Base-by-base conservation (phyloP, 2,888 invertebrate genomes). In the Thymelicus acteon region DNA sequence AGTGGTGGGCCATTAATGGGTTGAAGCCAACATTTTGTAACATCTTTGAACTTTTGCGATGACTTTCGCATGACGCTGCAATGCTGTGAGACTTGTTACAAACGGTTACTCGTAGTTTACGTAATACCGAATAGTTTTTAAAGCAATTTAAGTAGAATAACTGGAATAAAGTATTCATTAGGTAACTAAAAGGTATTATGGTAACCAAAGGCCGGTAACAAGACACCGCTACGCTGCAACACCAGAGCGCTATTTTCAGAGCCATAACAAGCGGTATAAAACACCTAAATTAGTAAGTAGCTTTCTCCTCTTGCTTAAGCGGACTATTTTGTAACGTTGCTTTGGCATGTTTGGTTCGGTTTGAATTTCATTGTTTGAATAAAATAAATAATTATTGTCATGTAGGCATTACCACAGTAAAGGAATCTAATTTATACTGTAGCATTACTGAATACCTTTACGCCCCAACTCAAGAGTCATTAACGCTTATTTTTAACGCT, bases 221-320 rank as follows among this genome's bases (percentile, higher is more conserved):
- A 48, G 68, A 69, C 61, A 66, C 57, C 37, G 31, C 13, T 15
- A 0, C 58, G 47, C 5, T 61, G 60, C 64, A 65, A 64, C 58
- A 64, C 24, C 44, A 12, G 54, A 31, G 58, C 57, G 62, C 63
- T 69, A 69, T 69, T 69, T 69, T 63, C 58, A 63, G 69, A 63
- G 69, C 37, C 63, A 69, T 63, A 69, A 63, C 48, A 44, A 63
- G 4, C 48, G 40, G 13, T 63, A 58, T 48, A 54, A 48, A 48
- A 47, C 54, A 24, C 54, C 54, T 54, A 63, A 48, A 69, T 63
- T 63, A 63, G 58, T 58, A 13, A 63, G 63, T 48, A 10, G 63
- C 60, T 74, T 73, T 75, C 72, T 71, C 72, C 44, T 60, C 68
- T 63, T 70, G 58, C 67, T 67, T 67, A 71, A 58, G 7, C 37